Conservation (phyloP, 92 coral and sea anemone species). For the Pocillopora grandis region DNA sequence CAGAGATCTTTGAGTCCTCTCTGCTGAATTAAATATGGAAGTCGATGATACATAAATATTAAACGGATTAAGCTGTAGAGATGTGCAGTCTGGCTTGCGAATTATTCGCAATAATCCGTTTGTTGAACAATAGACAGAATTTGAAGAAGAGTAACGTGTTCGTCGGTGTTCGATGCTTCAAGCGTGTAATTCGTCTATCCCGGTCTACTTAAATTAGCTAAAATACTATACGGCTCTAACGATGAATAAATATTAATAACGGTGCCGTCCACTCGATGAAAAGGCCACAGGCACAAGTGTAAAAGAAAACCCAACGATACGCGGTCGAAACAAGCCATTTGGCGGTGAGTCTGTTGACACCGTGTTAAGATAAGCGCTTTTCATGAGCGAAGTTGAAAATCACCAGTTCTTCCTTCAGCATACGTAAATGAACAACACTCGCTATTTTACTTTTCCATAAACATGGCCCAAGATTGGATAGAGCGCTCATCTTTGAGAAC, state of each 20-base stretch:
- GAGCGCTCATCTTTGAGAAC: conserved; percentile 27
- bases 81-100: conserved; percentile 66
- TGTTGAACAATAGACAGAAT: conserved; percentile 59
- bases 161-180: conserved; percentile 29
- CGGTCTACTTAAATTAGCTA: conserved; percentile 64
- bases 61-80: conserved; percentile 51
- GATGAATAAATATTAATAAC: conserved; percentile 75
- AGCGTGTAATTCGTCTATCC: conserved; percentile 61
- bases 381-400: conserved; percentile 21
- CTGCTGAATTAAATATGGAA: no score
- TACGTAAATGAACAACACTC: neutral
- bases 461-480: conserved; percentile 3
- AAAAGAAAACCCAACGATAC: conserved; percentile 29
- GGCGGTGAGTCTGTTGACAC: conserved; percentile 35
- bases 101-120: conserved; percentile 73
- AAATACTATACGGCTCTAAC: conserved; percentile 53
- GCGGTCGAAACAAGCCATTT: conserved; percentile 38
- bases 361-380: conserved; percentile 3
- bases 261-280: conserved; percentile 52
- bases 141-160: conserved; percentile 29
- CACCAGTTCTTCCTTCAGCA: conserved; percentile 28
- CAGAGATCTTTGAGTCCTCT: no score
- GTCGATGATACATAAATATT: no score
- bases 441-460: conserved; percentile 15
- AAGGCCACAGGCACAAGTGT: conserved; percentile 31